Conservation (phyloP, 2,888 invertebrate species). For the Polyommatus iphigenia region DNA sequence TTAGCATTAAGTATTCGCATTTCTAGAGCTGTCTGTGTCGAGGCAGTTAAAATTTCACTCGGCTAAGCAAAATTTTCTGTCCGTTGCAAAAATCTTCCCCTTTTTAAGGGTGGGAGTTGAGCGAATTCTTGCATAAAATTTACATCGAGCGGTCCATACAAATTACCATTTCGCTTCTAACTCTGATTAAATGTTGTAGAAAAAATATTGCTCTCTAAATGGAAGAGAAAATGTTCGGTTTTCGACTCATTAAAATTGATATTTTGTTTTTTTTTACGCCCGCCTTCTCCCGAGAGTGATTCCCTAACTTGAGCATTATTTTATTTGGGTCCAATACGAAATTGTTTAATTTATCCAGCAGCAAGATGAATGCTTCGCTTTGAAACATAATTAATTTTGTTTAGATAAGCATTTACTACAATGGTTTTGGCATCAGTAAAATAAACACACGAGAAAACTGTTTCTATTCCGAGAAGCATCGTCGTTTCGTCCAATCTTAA, state of each 20-base stretch:
- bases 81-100: conserved; percentile 78
- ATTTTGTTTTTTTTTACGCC: conserved; percentile 65
- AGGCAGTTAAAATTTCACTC: conserved; percentile 80
- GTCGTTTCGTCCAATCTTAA: conserved; percentile 40
- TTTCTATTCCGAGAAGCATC: background rate
- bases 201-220: conserved; percentile 79
- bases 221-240: conserved; percentile 77
- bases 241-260: conserved; percentile 77
- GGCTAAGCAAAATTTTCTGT: conserved; percentile 80
- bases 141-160: conserved; percentile 80
- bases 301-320: conserved; percentile 55
- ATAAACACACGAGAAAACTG: conserved; percentile 9
- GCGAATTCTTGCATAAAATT: conserved; percentile 80
- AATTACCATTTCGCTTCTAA: conserved; percentile 80
- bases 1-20: conserved; percentile 79
- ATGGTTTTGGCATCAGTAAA: conserved; percentile 13
- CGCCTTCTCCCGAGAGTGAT: conserved; percentile 48
- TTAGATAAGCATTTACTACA: conserved; percentile 24
- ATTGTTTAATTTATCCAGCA: conserved; percentile 49
- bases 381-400: conserved; percentile 27
- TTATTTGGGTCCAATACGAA: conserved; percentile 43
- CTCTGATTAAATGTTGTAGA: conserved; percentile 81
- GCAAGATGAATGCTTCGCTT: conserved; percentile 40
- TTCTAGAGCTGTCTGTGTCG: conserved; percentile 76
- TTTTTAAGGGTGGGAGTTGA: conserved; percentile 70